A percentile compares a stretch with the other conserved stretches of the same genome.
Evolutionary conservation across 2,888 invertebrate species (phyloP).

Genomic region (Exocentrus adspersus): DNA sequence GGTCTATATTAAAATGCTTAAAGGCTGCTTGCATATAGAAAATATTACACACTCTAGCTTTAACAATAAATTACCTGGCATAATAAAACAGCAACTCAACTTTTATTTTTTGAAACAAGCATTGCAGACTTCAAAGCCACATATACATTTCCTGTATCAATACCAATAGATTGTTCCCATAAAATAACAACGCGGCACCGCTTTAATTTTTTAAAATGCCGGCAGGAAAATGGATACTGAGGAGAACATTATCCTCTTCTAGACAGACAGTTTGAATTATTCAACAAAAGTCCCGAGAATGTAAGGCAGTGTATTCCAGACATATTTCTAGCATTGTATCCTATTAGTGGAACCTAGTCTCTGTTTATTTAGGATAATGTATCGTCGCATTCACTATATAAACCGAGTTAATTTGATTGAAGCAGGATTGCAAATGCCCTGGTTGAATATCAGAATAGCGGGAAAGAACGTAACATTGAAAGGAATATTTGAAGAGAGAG

Average conservation of each 20-base stretch:
- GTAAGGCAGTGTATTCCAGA: neutral
- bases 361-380: constrained; percentile 1
- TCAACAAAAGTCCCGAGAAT: neutral
- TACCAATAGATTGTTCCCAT: neutral
- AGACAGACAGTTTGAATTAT: neutral
- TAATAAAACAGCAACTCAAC: no score
- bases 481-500: no score
- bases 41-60: no score
- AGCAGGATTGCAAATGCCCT: no score
- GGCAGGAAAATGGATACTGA: neutral
- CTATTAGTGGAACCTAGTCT: neutral
- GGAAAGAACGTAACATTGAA: no score
- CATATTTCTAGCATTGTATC: neutral
- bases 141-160: neutral
- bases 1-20: no score
- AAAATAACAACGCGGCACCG: neutral
- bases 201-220: neutral
- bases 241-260: neutral
- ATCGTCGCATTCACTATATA: neutral
- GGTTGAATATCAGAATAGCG: no score
- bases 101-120: neutral
- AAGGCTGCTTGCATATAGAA: no score
- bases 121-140: neutral
- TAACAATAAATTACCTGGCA: no score
- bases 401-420: no score